Base-by-base conservation (phyloP, 2,888 invertebrate species). In the Dynastes tityus region DNA sequence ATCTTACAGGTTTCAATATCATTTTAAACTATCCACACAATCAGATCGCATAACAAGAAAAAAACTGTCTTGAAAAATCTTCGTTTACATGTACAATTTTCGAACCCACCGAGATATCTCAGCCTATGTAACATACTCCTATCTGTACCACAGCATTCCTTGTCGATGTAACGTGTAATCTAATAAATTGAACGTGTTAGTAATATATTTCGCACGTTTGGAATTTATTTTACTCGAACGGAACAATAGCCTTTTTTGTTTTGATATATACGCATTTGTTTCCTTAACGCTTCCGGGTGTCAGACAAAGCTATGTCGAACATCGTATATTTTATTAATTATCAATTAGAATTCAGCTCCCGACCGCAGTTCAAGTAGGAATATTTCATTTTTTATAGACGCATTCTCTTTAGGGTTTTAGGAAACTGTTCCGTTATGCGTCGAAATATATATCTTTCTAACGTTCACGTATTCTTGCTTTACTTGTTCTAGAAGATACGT, bases 361-460 rank as follows among this genome's bases (percentile, higher is more conserved):
- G 51, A 68, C 49, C 11, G 51, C 51, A 68, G 11, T 29, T 68
- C 68, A 51, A 51, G 27, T 49, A 49, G 13, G 49, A 27, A 68
- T 68, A 68, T 51, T 51, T 68, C 68, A 68, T 68, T 68, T 68
- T 67, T 68, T 68, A 68, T 68, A 29, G 68, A 29, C 49, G 51
- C 27, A 51, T 68, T 51, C 51, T 29, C 51, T 68, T 51, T 16
- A 68, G 27, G 13, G 29, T 8, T 68, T 13, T 49, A 11, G 40
- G 49, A 27, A 68, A 27, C 27, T 68, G 9, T 51, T 68, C 51
- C 27, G 49, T 22, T 67, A 53, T 13, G 16, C 29, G 13, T 51
- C 3, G 32, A 29, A 68, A 68, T 68, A 68, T 22, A 22, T 68
- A 68, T 68, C 68, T 68, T 68, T 11, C 53, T 68, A 51, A 68